Evolutionary conservation across 2,113 vertebrate species (phyloP), one percentile per base, ranked within the genome.

Genomic region (Gopherus flavomarginatus): DNA sequence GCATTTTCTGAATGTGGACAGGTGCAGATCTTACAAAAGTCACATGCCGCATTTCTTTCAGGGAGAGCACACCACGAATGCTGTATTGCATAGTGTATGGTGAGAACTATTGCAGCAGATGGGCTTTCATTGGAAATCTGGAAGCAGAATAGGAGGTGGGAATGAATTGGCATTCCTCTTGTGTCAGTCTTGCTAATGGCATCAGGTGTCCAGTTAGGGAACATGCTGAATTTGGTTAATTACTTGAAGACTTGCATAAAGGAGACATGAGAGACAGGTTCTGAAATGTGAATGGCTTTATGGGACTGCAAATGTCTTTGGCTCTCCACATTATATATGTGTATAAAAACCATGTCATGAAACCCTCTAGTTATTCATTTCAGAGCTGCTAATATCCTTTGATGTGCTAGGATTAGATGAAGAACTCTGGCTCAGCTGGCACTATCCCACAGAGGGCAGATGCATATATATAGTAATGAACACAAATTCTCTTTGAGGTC

Each of bases 401-500:
- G 96, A 97, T 97, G 94, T 97, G 56, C 92, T 54, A 89, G 90
- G 88, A 96, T 97, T 93, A 97, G 93, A 86, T 93, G 95, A 94
- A 95, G 90, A 88, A 90, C 72, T 22, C 47, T 92, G 90, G 85
- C 78, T 94, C 86, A 95, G 83, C 92, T 96, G 91, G 90, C 88
- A 95, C 50, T 86, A 90, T 97, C 93, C 95, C 92, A 93, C 42
- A 89, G 95, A 96, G 90, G 82, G 17, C 57, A 95, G 80, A 85
- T 87, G 38, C 59, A 84, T 84, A 77, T 14, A 65, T 93, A 87
- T 42, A 94, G 79, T 8, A 56, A n/a, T 42, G 89, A 87, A 97
- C 92, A 94, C 90, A 80, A 94, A 96, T 96, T 97, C 92, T 97
- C 87, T 97, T 97, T 97, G 95, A 94, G 95, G 80, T 57, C 57